Evolutionary conservation across 2,113 vertebrate genomes (phyloP), one percentile per base, ranked within the genome.

Genomic region (Tretioscincus oriximinensis): DNA sequence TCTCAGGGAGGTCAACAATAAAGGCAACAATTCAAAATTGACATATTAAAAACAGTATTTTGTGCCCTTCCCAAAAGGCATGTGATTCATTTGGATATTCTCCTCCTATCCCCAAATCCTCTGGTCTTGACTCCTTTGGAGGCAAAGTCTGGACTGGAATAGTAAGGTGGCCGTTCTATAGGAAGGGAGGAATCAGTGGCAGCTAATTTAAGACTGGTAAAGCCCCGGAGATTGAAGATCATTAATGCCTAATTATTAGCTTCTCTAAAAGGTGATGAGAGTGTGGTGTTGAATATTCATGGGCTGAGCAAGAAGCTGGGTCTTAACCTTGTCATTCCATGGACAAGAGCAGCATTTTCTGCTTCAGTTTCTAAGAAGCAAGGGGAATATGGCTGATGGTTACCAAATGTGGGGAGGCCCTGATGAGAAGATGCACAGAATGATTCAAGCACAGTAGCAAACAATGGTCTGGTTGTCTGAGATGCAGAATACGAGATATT

Each of bases 191-290:
- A 18, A n/a, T 22, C 11, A 1, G 10, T 64, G 65, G 69, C 51
- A 78, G 74, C 74, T 78, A 81, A 83, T 72, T 63, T 51, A 74
- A 81, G 71, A 66, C 75, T 72, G 64, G 80, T 18, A 31, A 69
- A 26, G 31, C 51, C 54, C 51, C 26, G 1, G 65, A 83, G 74
- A 66, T 31, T 31, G 47, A 14, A 61, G 70, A 73, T 80, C 66
- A 78, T 85, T 85, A 85, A 70, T 73, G 61, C 70, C 77, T 84
- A 81, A 88, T 88, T 83, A 76, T 64, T 73, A 73, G 61, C 67
- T 81, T 64, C 54, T 51, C 71, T 12, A 60, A 69, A 35, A 75
- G 60, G 61, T 73, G 80, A 65, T 60, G 74, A 77, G 75, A 82
- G 29, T 77, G 9, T 24, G 31, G 35, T 28, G 84, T 80, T 82